Evolutionary conservation across 2,797 vertebrate genomes (phyloP).

Genomic region (Malurus leucopterus): DNA sequence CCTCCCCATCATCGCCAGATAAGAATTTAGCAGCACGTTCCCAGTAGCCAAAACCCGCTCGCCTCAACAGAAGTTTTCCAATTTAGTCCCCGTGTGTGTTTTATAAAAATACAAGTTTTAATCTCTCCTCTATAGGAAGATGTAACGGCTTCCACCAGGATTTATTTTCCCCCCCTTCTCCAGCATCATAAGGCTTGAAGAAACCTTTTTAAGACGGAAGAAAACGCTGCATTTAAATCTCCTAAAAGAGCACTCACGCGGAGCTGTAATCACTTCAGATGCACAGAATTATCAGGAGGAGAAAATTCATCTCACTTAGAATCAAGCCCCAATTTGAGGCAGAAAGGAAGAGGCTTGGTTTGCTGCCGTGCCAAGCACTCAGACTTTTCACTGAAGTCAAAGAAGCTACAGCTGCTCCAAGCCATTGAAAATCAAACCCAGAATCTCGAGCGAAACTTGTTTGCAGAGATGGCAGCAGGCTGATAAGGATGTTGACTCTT

Average conservation of each 20-base stretch:
- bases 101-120: slow-evolving; percentile 45
- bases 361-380: slow-evolving; percentile 46
- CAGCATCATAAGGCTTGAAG: slow-evolving; percentile 29
- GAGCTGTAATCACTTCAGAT: slow-evolving; percentile 67
- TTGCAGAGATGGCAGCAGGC: slow-evolving; percentile 23
- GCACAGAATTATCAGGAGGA: slow-evolving; percentile 60
- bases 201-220: slow-evolving; percentile 57
- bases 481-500: slow-evolving; percentile 39
- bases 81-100: slow-evolving; percentile 3
- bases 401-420: slow-evolving; percentile 51
- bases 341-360: slow-evolving; percentile 61
- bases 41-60: slow-evolving; percentile 29
- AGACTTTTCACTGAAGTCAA: slow-evolving; percentile 51
- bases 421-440: slow-evolving; percentile 43
- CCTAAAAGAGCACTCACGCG: slow-evolving; percentile 52
- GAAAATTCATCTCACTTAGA: slow-evolving; percentile 64
- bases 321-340: slow-evolving; percentile 59
- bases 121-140: slow-evolving; percentile 42
- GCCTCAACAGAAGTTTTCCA: slow-evolving; percentile 19
- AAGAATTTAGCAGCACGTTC: slow-evolving; percentile 18
- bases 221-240: slow-evolving; percentile 54
- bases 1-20: not conserved
- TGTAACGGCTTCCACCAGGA: slow-evolving; percentile 18
- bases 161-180: not conserved
- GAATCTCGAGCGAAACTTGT: slow-evolving; percentile 19